phyloP scores from a whole-genome alignment of 2,888 invertebrate species.

The Apamea anceps region DNA sequence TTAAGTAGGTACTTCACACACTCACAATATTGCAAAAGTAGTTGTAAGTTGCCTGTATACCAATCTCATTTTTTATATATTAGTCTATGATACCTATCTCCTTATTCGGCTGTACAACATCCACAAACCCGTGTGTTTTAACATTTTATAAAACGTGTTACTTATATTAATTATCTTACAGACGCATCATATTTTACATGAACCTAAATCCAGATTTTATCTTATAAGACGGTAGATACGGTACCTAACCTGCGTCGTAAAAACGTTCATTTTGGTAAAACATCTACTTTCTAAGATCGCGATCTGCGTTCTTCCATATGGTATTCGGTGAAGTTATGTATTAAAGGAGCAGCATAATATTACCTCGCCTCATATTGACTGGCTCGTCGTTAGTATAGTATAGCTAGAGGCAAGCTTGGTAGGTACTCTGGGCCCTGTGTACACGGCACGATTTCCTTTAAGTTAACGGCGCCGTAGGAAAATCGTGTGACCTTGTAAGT shows the following conservation, averaged over 20 bases:
- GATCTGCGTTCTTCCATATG: slow-evolving; percentile 10
- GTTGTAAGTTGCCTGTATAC: background rate
- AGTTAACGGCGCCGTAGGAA: too few relatives aligned
- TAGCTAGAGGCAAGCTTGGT: too few relatives aligned
- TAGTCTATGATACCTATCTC: background rate
- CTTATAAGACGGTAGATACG: background rate
- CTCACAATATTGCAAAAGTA: background rate
- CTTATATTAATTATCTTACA: background rate
- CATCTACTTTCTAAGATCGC: background rate
- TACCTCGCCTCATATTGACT: background rate
- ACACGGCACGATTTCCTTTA: too few relatives aligned
- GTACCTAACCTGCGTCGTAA: background rate
- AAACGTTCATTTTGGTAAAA: slow-evolving; percentile 12
- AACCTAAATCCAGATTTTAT: slow-evolving; percentile 11
- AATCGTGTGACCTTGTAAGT: too few relatives aligned
- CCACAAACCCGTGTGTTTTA: background rate
- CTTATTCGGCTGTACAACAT: background rate
- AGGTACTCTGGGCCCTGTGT: too few relatives aligned
- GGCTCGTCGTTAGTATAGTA: background rate
- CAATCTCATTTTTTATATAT: too few relatives aligned
- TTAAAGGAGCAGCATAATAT: background rate
- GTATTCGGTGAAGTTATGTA: background rate
- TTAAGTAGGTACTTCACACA: too few relatives aligned
- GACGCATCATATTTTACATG: background rate
- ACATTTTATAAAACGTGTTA: background rate